phyloP scores from a whole-genome alignment of 2,797 vertebrate genomes.

The Chaenodraco wilsoni region DNA sequence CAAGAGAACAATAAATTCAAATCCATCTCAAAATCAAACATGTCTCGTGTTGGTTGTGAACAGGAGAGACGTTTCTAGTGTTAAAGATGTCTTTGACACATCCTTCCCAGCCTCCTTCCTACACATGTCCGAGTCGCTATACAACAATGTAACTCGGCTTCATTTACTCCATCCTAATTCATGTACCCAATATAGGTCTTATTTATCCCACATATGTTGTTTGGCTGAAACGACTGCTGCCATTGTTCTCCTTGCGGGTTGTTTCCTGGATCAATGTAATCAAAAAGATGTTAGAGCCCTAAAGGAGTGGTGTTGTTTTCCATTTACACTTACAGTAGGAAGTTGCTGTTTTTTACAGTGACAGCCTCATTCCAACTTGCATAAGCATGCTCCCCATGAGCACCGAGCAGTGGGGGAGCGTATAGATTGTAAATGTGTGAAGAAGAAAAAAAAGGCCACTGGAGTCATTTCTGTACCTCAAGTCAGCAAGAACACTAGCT shows the following conservation, averaged over 20 bases:
- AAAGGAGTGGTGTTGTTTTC: not conserved
- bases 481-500: not conserved
- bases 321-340: not conserved
- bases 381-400: not conserved
- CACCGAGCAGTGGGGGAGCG: not conserved
- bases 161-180: not conserved
- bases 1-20: too few species aligned
- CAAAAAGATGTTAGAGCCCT: not conserved
- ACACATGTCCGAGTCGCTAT: too few species aligned
- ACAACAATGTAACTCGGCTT: not conserved
- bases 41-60: too few species aligned
- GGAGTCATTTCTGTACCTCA: too few species aligned
- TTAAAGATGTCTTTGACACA: too few species aligned
- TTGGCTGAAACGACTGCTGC: not conserved
- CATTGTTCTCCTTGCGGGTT: not conserved
- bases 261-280: not conserved
- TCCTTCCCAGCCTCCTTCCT: too few species aligned
- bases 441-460: too few species aligned
- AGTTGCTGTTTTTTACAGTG: conserved; percentile 3
- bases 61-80: too few species aligned
- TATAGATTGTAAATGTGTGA: not conserved
- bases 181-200: too few species aligned
- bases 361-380: not conserved
- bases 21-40: too few species aligned
- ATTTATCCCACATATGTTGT: not conserved